phyloP scores from a whole-genome alignment of 1,140 invertebrate species.

The Macrosteles quadrilineatus region DNA sequence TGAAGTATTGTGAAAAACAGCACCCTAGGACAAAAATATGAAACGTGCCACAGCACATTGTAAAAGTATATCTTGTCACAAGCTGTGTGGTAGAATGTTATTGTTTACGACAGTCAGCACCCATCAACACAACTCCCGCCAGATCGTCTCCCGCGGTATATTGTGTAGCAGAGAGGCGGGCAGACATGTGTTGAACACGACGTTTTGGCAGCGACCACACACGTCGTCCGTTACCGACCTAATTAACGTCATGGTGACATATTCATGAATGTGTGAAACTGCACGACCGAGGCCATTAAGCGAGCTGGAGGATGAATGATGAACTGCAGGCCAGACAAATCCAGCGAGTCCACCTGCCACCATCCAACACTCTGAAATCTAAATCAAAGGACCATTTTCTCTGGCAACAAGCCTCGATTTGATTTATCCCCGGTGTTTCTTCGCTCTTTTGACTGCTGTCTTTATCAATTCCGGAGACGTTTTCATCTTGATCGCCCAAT shows the following conservation, averaged over 20 bases:
- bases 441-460: not conserved
- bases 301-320: conserved; percentile 4
- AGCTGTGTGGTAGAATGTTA: too few species aligned
- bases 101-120: too few species aligned
- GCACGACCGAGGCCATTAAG: not conserved
- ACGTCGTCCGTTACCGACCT: conserved; percentile 23
- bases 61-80: too few species aligned
- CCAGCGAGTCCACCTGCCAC: conserved; percentile 6
- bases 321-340: conserved; percentile 6
- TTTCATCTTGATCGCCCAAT: too few species aligned
- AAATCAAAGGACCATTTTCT: not conserved
- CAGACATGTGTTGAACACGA: conserved; percentile 21
- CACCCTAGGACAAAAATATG: too few species aligned
- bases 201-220: conserved; percentile 24
- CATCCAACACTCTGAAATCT: not conserved
- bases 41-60: too few species aligned
- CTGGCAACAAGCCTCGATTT: too few species aligned
- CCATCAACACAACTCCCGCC: too few species aligned
- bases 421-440: not conserved
- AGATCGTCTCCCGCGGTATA: too few species aligned
- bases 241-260: conserved; percentile 30
- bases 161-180: too few species aligned
- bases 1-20: too few species aligned
- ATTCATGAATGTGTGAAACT: conserved; percentile 32
- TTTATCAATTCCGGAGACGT: conserved; percentile 4